Base-by-base conservation (phyloP, 2,888 invertebrate genomes). In the Tetanocera ferruginea region DNA sequence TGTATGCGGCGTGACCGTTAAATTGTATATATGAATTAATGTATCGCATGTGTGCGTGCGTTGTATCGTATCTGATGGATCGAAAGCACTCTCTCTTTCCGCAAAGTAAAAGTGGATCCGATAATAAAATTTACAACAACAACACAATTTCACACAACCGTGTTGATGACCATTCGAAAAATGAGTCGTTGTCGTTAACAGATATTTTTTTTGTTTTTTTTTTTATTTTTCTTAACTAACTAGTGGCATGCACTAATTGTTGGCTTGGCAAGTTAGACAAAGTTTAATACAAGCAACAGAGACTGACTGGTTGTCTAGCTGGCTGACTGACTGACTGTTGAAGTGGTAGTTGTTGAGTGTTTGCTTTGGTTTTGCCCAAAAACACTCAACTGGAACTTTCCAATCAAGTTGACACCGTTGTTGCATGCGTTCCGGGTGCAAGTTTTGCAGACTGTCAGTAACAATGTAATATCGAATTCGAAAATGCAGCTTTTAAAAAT, bases 21-120 rank as follows among this genome's bases (percentile, higher is more conserved):
- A 43, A 11, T 43, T 43, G 43, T 43, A 43, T 43, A 43, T 43
- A 43, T 43, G 43, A 1, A 43, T 43, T 43, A 14, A 2, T 43
- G 43, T 43, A 43, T 43, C 11, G 43, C 55, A 31, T 8, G 52
- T 66, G 64, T 66, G 52, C 51, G 19, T 74, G 19, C 64, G 52
- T n/a, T 49, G n/a, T 25, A 23, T 23, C 31, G 55, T 66, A 55
- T 52, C 75, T 66, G 52, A 55, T 14, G 25, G 37, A 55, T 75
- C 75, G 70, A 71, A 85, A 84, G 67, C 79, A 86, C 86, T 87
- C 86, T 87, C 87, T 86, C 86, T 87, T 86, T 86, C 84, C 76
- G 83, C 84, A 82, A 86, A 86, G 88, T 87, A 87, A 88, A 87
- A 87, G 87, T 86, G 85, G 82, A 80, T 82, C 74, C 76, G 71